A percentile compares a stretch with the other conserved stretches of the same genome.
phyloP scores from a whole-genome alignment of 2,888 invertebrate genomes.

The Pandemis corylana region DNA sequence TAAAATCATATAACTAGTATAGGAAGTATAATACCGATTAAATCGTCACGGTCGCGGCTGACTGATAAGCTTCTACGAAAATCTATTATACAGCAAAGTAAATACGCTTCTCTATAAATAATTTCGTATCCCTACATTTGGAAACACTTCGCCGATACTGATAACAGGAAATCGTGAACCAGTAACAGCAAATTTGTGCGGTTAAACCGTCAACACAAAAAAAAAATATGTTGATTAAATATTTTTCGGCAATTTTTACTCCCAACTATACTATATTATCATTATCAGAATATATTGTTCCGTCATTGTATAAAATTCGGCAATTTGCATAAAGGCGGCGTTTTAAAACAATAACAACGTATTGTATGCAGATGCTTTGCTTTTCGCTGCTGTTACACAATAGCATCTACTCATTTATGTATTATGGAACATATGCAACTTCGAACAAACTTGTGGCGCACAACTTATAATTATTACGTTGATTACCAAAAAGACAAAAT shows the following conservation, averaged over 20 bases:
- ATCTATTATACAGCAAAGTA: background rate
- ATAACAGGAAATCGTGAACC: background rate
- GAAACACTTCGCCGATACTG: background rate
- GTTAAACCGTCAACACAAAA: background rate
- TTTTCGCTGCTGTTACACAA: background rate
- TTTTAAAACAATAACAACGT: constrained; percentile 22
- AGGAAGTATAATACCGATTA: background rate
- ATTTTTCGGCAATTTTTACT: background rate
- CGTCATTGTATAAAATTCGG: constrained; percentile 1
- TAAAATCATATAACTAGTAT: background rate
- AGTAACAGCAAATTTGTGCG: background rate
- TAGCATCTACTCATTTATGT: background rate
- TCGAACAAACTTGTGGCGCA: background rate
- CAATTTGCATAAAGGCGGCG: constrained; percentile 9
- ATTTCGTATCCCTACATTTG: background rate
- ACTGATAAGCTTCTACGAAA: background rate
- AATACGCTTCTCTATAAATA: background rate
- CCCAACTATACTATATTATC: background rate
- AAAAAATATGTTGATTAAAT: background rate
- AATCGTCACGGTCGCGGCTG: background rate
- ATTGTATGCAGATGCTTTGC: constrained; percentile 37
- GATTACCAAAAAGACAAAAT: background rate
- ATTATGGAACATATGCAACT: background rate
- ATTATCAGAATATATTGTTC: background rate
- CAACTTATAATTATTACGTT: background rate